Evolutionary conservation across 2,888 invertebrate species (phyloP), one percentile per base, ranked within the genome.

Genomic region (Stramonita haemastoma): DNA sequence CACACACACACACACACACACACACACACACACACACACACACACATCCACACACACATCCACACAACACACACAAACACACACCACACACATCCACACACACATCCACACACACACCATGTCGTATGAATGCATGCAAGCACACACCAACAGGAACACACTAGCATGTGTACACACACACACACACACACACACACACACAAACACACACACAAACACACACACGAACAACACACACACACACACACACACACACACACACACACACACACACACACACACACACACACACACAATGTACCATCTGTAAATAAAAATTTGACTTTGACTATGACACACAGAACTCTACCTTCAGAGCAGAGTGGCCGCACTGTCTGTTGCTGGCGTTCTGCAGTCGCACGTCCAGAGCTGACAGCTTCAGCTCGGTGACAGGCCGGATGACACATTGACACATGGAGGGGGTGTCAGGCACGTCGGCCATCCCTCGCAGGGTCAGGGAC

Each of bases 401-500:
- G 70, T 87, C 87, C 70, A 87, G 34, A 17, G 87, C 87, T 46
- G 13, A 36, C 17, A 87, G 8, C n/a, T 29, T 73, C 26, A 73
- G 29, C 5, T 46, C 15, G 60, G n/a, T 26, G 19, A 36, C n/a
- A 36, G 87, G 87, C n/a, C 46, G 34, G 4, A 87, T 66, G n/a
- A 46, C 29, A 29, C 87, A 87, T 36, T 46, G 87, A 46, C 87
- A 87, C 36, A 73, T n/a, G 46, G 87, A 87, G 32, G 73, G 70
- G 29, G 36, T n/a, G 73, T 26, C 46, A 0, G 70, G 87, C 17
- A 86, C 15, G 34, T 60, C n/a, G 11, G 0, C 19, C 13, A 34
- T 73, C 36, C n/a, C 73, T 17, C 60, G 34, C 73, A 87, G 87
- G 0, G 87, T 87, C 36, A 87, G 34, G 87, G 8, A 87, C 1